These are phyloP conservation scores for Anthopleura sola DNA, from an alignment of 64 coral and sea anemone species.

Conservation along the genomic window DNA sequence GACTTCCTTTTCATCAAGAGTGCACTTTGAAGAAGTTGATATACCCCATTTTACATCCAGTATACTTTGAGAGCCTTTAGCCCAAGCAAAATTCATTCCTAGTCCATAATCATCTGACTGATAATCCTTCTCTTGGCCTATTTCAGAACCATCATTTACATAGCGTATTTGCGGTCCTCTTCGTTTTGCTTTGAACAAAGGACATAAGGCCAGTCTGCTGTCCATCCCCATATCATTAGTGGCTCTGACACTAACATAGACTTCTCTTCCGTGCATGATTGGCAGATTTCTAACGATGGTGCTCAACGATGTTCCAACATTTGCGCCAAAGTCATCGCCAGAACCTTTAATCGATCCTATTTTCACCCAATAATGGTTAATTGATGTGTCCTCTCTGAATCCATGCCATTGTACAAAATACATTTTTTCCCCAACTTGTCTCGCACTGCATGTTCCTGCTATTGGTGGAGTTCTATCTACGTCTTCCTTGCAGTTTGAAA, in stretches of 20 bases:
- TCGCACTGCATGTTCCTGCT: constrained; percentile 71
- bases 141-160: constrained; percentile 73
- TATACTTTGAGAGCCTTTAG: constrained; percentile 25
- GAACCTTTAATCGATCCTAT: constrained; percentile 84
- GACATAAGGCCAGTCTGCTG: constrained; percentile 67
- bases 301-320: constrained; percentile 59
- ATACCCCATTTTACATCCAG: constrained; percentile 78
- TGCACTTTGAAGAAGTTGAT: constrained; percentile 58
- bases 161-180: constrained; percentile 69
- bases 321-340: constrained; percentile 84
- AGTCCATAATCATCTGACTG: constrained; percentile 65
- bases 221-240: constrained; percentile 84
- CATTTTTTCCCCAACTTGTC: constrained; percentile 63
- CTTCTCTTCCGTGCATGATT: constrained; percentile 88
- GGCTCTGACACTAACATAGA: constrained; percentile 71
- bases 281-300: constrained; percentile 53
- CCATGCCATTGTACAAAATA: constrained; percentile 94
- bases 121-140: constrained; percentile 64
- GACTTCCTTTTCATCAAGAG: constrained; percentile 66
- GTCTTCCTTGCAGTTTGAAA: constrained; percentile 73
- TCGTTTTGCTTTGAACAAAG: constrained; percentile 63
- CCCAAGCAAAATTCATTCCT: constrained; percentile 76
- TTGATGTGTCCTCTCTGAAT: constrained; percentile 75
- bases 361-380: constrained; percentile 74
- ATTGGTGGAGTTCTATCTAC: constrained; percentile 75